phyloP scores from a whole-genome alignment of 1,140 invertebrate genomes.

The Proctacanthus coquilletti region DNA sequence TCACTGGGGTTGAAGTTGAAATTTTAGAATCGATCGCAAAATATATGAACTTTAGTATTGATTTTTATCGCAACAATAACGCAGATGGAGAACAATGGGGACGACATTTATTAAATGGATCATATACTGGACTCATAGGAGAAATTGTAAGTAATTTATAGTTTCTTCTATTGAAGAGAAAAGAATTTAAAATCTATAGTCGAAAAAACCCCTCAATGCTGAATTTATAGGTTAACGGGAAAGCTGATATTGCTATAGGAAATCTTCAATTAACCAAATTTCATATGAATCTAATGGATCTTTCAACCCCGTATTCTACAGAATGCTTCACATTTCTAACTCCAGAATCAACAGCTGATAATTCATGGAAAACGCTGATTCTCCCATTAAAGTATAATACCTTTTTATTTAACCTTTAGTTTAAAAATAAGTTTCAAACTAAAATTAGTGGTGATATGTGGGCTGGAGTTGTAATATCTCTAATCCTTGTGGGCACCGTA shows the following conservation, averaged over 20 bases:
- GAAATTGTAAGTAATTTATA: conserved; percentile 50
- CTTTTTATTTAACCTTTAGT: background rate
- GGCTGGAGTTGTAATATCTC: conserved; percentile 20
- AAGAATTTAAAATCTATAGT: no score
- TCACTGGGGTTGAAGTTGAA: conserved; percentile 45
- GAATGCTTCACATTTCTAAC: conserved; percentile 72
- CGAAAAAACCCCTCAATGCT: background rate
- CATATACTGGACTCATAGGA: conserved; percentile 50
- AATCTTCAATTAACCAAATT: conserved; percentile 57
- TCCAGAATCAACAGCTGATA: conserved; percentile 57
- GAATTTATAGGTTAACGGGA: conserved; percentile 26
- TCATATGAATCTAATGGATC: conserved; percentile 50
- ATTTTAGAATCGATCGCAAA: conserved; percentile 46
- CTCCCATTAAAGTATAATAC: conserved; percentile 51
- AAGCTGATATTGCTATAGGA: conserved; percentile 57
- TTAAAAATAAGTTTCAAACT: conserved; percentile 3
- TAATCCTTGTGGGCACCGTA: conserved; percentile 19
- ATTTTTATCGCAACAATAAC: conserved; percentile 44
- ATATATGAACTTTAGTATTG: conserved; percentile 19
- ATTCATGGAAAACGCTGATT: conserved; percentile 68
- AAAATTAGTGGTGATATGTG: conserved; percentile 21
- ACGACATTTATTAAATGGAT: conserved; percentile 36
- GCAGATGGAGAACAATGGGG: conserved; percentile 48
- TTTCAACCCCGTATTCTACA: conserved; percentile 61
- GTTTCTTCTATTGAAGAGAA: no score